Conservation (phyloP, 2,888 invertebrate genomes). For the Halictus ligatus region DNA sequence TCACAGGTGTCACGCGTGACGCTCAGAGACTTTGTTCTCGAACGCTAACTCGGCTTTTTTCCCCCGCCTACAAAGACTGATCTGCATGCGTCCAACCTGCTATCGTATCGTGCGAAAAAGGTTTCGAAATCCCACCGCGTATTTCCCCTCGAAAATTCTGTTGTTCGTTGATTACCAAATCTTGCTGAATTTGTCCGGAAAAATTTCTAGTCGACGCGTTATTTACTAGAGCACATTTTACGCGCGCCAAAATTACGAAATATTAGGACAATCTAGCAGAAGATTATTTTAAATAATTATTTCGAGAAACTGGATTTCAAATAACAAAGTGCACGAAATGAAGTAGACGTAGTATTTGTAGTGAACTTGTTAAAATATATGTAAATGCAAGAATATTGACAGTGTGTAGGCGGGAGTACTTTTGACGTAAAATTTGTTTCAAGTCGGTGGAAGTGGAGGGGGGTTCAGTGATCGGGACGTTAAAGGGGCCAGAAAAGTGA, state of each 20-base stretch:
- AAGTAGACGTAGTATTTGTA: too few species aligned
- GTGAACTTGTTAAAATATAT: too few species aligned
- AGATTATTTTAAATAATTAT: too few species aligned
- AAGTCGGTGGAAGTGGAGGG: background rate
- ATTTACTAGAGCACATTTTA: too few species aligned
- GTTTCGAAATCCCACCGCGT: background rate
- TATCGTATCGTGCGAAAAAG: slow-evolving; percentile 4
- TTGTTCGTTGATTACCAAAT: background rate
- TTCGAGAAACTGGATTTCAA: too few species aligned
- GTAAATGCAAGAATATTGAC: too few species aligned
- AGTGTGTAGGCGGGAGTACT: too few species aligned
- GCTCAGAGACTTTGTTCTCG: background rate
- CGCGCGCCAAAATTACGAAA: too few species aligned
- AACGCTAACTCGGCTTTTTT: slow-evolving; percentile 2
- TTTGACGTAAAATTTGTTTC: background rate
- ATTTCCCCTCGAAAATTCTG: background rate
- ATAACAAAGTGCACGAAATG: too few species aligned
- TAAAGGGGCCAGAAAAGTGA: background rate
- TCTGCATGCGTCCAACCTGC: slow-evolving; percentile 17
- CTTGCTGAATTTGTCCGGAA: background rate
- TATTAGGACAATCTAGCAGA: too few species aligned
- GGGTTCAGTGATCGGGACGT: background rate
- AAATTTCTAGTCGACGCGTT: background rate
- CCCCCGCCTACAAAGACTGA: background rate
- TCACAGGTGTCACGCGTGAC: slow-evolving; percentile 23